phyloP scores from a whole-genome alignment of 2,888 invertebrate genomes.

The Sphinx pinastri region DNA sequence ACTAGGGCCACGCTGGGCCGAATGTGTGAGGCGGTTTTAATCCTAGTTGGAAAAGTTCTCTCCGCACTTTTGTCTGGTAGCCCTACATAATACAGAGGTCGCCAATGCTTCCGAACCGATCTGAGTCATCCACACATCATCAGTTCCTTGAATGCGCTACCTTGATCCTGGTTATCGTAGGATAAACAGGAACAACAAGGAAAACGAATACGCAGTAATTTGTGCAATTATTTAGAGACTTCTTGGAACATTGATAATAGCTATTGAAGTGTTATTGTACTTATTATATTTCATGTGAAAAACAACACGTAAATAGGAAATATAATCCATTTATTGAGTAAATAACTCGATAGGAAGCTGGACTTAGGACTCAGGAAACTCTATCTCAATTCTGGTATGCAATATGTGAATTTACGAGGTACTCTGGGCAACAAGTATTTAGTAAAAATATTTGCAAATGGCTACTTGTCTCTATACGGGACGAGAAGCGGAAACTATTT shows the following conservation, averaged over 20 bases:
- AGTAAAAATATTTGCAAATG: too few relatives aligned
- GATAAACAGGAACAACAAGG: constrained; percentile 14
- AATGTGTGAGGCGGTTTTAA: too few relatives aligned
- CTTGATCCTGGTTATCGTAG: constrained; percentile 24
- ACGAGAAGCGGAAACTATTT: too few relatives aligned
- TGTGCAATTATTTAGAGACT: constrained; percentile 4
- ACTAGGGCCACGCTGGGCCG: too few relatives aligned
- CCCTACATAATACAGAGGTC: constrained; percentile 8
- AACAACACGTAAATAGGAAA: background rate
- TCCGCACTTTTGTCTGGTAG: background rate
- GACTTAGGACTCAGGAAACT: too few relatives aligned
- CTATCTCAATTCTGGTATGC: too few relatives aligned
- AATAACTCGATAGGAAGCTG: background rate
- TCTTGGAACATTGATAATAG: background rate
- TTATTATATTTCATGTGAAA: background rate
- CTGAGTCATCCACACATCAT: constrained; percentile 19
- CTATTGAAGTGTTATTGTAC: background rate
- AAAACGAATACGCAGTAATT: constrained; percentile 11
- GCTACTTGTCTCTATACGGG: too few relatives aligned
- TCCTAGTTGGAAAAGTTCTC: background rate
- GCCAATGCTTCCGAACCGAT: constrained; percentile 17
- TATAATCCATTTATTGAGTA: background rate
- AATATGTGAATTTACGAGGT: too few relatives aligned
- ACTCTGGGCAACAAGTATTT: too few relatives aligned
- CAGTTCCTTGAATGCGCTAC: constrained; percentile 20